Evolutionary conservation across 2,797 vertebrate species (phyloP).

Genomic region (Lates japonicus): DNA sequence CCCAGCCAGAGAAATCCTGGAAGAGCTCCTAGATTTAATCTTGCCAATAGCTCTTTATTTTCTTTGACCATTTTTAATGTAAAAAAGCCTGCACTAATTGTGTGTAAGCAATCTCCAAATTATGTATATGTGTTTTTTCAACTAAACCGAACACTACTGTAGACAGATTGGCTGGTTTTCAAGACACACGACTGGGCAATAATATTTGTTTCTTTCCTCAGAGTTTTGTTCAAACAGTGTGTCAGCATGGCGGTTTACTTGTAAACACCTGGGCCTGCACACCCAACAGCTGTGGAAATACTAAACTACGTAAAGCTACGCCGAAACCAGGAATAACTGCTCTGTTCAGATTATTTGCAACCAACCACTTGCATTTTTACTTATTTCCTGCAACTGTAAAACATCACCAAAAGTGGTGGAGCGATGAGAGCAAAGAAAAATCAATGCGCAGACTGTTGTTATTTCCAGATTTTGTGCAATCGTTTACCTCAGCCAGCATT

Average conservation of each 20-base stretch:
- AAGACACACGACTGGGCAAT: constrained; percentile 79
- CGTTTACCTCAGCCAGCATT: constrained; percentile 85
- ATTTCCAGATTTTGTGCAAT: constrained; percentile 30
- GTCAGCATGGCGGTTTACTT: constrained; percentile 77
- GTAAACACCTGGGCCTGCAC: constrained; percentile 78
- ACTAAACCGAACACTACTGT: constrained; percentile 65
- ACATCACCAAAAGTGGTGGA: constrained; percentile 11
- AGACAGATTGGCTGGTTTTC: constrained; percentile 71
- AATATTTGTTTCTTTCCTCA: constrained; percentile 83
- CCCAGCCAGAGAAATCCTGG: constrained; percentile 74
- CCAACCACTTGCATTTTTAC: background rate
- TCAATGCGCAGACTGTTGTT: constrained; percentile 23
- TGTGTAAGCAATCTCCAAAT: constrained; percentile 75
- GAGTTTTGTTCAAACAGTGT: constrained; percentile 81
- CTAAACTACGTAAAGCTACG: constrained; percentile 52
- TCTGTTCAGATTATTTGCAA: constrained; percentile 41
- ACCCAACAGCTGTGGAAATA: constrained; percentile 74
- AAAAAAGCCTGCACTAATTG: constrained; percentile 73
- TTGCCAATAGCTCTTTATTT: constrained; percentile 76
- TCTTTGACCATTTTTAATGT: constrained; percentile 74
- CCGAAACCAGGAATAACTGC: constrained; percentile 33
- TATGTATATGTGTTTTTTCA: constrained; percentile 70
- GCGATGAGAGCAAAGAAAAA: background rate
- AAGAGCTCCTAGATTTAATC: constrained; percentile 78
- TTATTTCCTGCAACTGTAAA: background rate